phyloP scores from a whole-genome alignment of 92 coral and sea anemone species.

The Pocillopora meandrina region DNA sequence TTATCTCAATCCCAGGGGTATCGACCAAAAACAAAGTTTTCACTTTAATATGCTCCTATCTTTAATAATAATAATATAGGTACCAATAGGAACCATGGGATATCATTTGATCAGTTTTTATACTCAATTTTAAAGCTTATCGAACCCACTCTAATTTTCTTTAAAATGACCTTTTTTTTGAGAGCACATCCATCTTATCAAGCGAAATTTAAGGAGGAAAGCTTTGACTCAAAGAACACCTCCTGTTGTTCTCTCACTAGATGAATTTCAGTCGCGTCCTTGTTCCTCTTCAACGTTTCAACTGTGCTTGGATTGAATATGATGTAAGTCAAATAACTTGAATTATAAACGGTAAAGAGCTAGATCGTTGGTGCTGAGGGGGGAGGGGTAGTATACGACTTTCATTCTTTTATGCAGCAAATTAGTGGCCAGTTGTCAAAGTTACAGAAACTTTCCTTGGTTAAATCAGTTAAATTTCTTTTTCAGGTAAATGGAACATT shows the following conservation, averaged over 20 bases:
- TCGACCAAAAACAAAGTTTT: no score
- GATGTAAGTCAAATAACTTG: slow-evolving; percentile 6
- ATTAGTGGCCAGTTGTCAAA: no score
- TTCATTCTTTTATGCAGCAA: no score
- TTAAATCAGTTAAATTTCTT: neutral
- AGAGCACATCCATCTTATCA: neutral
- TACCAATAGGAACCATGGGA: neutral
- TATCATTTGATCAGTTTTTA: no score
- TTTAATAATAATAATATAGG: no score
- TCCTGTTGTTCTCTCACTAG: neutral
- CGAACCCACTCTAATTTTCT: no score
- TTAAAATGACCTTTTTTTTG: neutral
- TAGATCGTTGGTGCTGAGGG: neutral
- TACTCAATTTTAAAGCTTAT: no score
- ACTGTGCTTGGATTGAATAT: slow-evolving; percentile 32
- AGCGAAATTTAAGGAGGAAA: neutral
- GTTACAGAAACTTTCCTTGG: no score
- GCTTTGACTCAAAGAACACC: neutral
- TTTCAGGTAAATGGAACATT: slow-evolving; percentile 15
- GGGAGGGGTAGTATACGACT: no score
- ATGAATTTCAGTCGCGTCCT: neutral
- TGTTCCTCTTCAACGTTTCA: neutral
- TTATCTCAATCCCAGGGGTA: no score
- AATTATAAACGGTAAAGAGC: no score
- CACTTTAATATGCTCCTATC: no score